These are phyloP conservation scores for Pipistrellus pygmaeus DNA, from an alignment of 2,797 vertebrate genomes.

Conservation along the genomic window DNA sequence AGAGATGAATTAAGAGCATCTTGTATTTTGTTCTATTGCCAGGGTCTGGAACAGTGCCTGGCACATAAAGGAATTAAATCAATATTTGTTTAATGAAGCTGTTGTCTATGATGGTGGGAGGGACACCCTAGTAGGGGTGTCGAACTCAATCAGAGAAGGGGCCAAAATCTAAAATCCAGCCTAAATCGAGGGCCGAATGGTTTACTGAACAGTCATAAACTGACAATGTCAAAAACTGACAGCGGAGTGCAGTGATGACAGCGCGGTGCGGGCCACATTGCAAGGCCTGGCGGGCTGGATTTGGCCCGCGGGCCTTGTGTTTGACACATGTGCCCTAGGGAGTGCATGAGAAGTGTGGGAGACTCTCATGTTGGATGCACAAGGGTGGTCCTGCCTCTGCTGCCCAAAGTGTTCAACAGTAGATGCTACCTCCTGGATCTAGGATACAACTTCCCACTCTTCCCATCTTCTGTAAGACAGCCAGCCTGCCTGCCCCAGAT, in stretches of 20 bases:
- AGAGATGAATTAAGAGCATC: not conserved
- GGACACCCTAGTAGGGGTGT: no score
- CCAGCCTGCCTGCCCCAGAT: not conserved
- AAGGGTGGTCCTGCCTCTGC: not conserved
- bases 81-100: not conserved
- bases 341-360: not conserved
- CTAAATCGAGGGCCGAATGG: no score
- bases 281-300: no score
- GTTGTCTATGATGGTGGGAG: not conserved
- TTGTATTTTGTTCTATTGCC: not conserved
- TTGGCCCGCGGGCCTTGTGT: no score
- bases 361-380: fast-evolving
- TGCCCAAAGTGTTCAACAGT: not conserved
- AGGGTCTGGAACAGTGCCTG: not conserved
- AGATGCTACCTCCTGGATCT: not conserved
- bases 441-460: not conserved
- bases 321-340: no score
- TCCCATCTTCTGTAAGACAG: not conserved
- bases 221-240: no score
- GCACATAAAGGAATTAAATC: not conserved
- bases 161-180: no score
- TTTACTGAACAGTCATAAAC: no score
- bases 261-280: no score
- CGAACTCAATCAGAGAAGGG: no score
- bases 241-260: no score